Evolutionary conservation across 2,113 vertebrate genomes (phyloP), one percentile per base, ranked within the genome.

Genomic region (Callithrix jacchus): DNA sequence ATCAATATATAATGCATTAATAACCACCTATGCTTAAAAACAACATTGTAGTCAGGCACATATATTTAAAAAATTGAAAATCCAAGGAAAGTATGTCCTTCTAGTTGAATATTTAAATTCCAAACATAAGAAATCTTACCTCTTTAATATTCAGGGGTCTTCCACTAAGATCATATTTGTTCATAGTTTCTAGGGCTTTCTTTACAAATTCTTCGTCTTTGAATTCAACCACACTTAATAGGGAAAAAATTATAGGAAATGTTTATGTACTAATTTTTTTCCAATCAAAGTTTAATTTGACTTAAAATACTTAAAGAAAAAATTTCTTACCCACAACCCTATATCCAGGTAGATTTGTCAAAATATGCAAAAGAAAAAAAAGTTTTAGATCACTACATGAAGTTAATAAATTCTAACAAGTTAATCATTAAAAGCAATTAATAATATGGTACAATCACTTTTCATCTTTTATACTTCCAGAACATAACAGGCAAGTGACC

Each of bases 131-230:
- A 96, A 96, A 92, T 61, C 98, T 96, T 98, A 99, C 99, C 99
- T 99, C 99, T 98, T 99, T 99, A 97, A 99, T 99, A 98, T 99
- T 99, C 85, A 99, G 98, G 35, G 99, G 99, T 97, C 99, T 99
- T 98, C 99, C 99, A 98, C 98, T 99, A 95, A 99, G 98, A 97
- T 99, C 99, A 84, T 99, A 99, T 97, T 99, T 99, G 98, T 99
- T 99, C 99, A 99, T 99, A 73, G 99, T 98, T 94, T 99, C 99
- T 91, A 99, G 97, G 0, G 99, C 99, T 98, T 99, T 99, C 98
- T 99, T 99, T 95, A 99, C 99, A 99, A 99, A 99, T 97, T 99
- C 99, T 98, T 99, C 99, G 98, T 99, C 99, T 99, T 99, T 99
- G 98, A 99, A 99, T 98, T 99, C 99, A 96, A 99, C 99, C 98